Base-by-base conservation (phyloP, 2,113 vertebrate genomes). In the Bubo bubo region DNA sequence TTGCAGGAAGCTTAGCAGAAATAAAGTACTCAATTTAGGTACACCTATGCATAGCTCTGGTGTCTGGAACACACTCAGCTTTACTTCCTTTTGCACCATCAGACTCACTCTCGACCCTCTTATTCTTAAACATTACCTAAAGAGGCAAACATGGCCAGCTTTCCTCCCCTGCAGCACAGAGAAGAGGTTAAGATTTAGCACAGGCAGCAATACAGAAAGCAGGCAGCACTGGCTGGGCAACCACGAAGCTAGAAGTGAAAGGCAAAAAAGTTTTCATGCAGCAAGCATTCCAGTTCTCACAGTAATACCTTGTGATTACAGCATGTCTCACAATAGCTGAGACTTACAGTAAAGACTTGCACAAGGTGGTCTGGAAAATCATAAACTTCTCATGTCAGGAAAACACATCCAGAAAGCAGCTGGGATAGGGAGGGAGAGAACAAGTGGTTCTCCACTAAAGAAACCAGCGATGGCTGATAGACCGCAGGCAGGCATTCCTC, bases 301-400 rank as follows among this genome's bases (percentile, higher is more conserved):
- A 58, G 8, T 8, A 77, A 62, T 2, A 8, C 20, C 47, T 24
- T 37, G 26, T 6, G 28, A 83, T 63, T 62, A 52, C 14, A 47
- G 17, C 8, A 53, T 0, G 8, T 32, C 47, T 45, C 37, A 5
- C 3, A 1, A 60, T 0, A 89, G 32, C 23, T 4, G 1, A 67
- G 28, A 37, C 27, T 66, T 41, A 52, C 6, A 88, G 30, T 14
- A 50, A 52, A 70, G 35, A n/a, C 28, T 64, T 47, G 23, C 21
- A 76, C 34, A 55, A 47, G 22, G 30, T 32, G 9, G 16, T 68
- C 49, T 80, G 30, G 63, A 86, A 94, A 88, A 8, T 45, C 6
- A 68, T 4, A 73, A 34, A 39, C 20, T 91, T 62, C 60, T 32
- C 47, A 30, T 5, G 7, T 74, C 30, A 77, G 35, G 30, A 84